A percentile compares a stretch with the other conserved stretches of the same genome.
phyloP scores from a whole-genome alignment of 2,888 invertebrate species.

The Neoitamus cyanurus region DNA sequence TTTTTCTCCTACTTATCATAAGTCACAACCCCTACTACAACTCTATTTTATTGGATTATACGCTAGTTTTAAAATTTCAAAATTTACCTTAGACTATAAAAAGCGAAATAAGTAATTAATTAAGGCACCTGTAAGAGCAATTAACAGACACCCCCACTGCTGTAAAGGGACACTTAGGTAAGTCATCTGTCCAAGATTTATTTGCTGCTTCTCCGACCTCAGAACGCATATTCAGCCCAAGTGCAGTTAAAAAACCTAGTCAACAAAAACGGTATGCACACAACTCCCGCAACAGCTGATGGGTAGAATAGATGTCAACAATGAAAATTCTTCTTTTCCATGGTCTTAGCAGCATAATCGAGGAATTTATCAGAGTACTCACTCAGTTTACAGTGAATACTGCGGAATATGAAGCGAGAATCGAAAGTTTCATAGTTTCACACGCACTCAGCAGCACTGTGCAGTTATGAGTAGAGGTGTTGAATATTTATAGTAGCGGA shows the following conservation, averaged over 20 bases:
- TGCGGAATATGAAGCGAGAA: background rate
- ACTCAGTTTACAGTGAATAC: background rate
- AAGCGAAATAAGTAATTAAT: background rate
- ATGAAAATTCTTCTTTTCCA: background rate
- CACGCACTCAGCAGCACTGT: too few relatives aligned
- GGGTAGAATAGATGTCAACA: background rate
- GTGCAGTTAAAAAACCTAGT: background rate
- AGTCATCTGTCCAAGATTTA: constrained; percentile 82
- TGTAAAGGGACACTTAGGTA: constrained; percentile 85
- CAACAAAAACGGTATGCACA: background rate
- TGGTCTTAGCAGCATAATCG: background rate
- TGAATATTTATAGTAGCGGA: too few relatives aligned
- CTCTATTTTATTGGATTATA: too few relatives aligned
- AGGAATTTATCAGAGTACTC: background rate
- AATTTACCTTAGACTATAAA: too few relatives aligned
- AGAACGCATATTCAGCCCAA: background rate
- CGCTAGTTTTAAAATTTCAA: too few relatives aligned
- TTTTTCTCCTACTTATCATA: too few relatives aligned
- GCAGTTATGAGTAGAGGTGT: too few relatives aligned
- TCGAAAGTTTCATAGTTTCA: too few relatives aligned
- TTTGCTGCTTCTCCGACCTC: background rate
- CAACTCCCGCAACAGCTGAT: background rate
- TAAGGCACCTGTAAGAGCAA: constrained; percentile 70
- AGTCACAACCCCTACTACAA: too few relatives aligned
- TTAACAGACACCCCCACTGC: constrained; percentile 85